Evolutionary conservation across 2,888 invertebrate species (phyloP).

Genomic region (Cryptocephalus moraei): DNA sequence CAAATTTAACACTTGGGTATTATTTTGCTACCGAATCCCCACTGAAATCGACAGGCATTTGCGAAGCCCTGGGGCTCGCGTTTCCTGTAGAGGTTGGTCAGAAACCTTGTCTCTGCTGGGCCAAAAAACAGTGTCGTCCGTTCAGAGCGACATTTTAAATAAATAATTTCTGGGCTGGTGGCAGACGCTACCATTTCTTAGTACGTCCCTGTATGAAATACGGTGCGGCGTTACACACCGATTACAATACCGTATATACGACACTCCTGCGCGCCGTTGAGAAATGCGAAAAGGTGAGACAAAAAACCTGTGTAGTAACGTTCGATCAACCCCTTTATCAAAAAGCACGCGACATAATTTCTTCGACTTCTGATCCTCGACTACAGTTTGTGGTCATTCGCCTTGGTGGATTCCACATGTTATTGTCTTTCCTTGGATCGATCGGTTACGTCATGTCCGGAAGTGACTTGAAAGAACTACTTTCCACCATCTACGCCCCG

Average conservation of each 20-base stretch:
- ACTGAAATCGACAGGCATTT: no score
- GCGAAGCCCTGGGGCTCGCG: no score
- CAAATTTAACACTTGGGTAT: no score
- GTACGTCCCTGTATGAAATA: no score
- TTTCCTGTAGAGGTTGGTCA: no score
- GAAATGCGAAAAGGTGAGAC: conserved; percentile 6
- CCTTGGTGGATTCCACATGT: conserved; percentile 22
- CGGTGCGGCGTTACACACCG: no score
- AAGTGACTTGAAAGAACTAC: conserved; percentile 29
- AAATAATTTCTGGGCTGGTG: no score
- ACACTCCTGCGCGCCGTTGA: neutral
- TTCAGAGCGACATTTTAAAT: no score
- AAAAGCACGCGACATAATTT: neutral
- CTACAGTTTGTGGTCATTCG: conserved; percentile 8
- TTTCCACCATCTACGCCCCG: conserved; percentile 14
- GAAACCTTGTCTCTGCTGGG: no score
- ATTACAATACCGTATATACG: neutral
- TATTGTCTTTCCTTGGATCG: conserved; percentile 30
- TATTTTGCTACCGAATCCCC: no score
- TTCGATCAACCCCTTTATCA: neutral
- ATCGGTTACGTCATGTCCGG: conserved; percentile 32
- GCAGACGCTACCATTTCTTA: no score
- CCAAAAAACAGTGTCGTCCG: no score
- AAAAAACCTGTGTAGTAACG: neutral
- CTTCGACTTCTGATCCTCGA: neutral